phyloP scores from a whole-genome alignment of 2,113 vertebrate species.

The Tetrax tetrax region DNA sequence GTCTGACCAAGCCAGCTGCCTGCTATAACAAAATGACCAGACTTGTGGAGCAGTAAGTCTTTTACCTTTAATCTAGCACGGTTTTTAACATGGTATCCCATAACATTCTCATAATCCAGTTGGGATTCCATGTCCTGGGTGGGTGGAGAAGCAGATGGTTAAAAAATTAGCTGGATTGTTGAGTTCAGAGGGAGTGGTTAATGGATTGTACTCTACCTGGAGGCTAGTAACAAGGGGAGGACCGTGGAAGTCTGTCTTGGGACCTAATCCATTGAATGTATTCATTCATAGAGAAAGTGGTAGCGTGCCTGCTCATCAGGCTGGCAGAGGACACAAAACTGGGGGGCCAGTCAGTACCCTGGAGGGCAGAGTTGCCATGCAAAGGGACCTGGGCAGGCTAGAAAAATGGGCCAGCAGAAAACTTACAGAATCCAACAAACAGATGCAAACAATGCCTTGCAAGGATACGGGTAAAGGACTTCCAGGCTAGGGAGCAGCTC shows the following conservation, averaged over 20 bases:
- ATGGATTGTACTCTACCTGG: neutral
- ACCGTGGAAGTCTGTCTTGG: neutral
- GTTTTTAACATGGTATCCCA: neutral
- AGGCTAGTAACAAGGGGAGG: neutral
- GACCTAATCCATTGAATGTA: neutral
- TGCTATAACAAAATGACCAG: neutral
- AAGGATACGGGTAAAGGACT: neutral
- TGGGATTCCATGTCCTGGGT: neutral
- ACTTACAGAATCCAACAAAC: neutral
- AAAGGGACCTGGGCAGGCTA: neutral
- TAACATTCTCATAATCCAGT: neutral
- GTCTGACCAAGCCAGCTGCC: neutral
- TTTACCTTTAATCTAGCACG: neutral
- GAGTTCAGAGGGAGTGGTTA: neutral
- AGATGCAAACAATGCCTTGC: neutral
- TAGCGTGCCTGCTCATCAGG: neutral
- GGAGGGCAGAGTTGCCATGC: neutral
- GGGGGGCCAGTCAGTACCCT: too few relatives aligned
- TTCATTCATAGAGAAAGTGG: neutral
- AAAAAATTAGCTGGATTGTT: neutral
- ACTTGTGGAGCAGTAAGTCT: neutral
- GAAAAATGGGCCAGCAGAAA: neutral
- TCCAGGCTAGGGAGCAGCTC: neutral
- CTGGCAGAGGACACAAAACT: neutral
- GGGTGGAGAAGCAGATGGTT: neutral